These are phyloP conservation scores for Littorina saxatilis DNA, from an alignment of 1,140 invertebrate genomes.

Conservation along the genomic window DNA sequence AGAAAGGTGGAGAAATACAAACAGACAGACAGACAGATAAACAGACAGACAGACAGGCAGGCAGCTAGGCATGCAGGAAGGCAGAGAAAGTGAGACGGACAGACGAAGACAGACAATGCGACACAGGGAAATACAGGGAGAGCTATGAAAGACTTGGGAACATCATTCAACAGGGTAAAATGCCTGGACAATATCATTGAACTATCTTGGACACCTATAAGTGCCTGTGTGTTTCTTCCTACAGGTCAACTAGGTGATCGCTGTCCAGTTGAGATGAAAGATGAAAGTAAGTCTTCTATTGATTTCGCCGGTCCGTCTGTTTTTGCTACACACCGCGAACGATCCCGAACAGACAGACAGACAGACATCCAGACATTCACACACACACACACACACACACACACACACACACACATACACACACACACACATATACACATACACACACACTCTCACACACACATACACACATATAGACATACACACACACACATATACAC, in stretches of 20 bases:
- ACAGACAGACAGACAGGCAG: no score
- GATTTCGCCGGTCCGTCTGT: no score
- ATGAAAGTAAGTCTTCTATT: no score
- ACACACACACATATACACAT: background rate
- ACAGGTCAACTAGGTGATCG: background rate
- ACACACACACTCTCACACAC: background rate
- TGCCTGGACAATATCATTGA: background rate
- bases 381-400: constrained; percentile 1
- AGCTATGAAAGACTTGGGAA: background rate
- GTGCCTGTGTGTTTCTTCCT: background rate
- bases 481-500: constrained; percentile 3
- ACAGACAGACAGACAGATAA: no score
- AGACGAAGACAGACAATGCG: no score
- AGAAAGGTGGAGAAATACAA: no score
- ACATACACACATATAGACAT: background rate
- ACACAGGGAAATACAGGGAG: background rate
- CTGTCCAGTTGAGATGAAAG: background rate
- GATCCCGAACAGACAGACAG: background rate
- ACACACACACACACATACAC: background rate
- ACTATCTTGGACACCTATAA: background rate
- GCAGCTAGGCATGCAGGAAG: background rate
- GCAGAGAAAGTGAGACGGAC: background rate
- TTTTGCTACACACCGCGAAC: no score
- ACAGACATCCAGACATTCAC: background rate
- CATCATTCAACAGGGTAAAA: background rate